Conservation (phyloP, 2,797 vertebrate species). For the Brachyrhaphis roseni region DNA sequence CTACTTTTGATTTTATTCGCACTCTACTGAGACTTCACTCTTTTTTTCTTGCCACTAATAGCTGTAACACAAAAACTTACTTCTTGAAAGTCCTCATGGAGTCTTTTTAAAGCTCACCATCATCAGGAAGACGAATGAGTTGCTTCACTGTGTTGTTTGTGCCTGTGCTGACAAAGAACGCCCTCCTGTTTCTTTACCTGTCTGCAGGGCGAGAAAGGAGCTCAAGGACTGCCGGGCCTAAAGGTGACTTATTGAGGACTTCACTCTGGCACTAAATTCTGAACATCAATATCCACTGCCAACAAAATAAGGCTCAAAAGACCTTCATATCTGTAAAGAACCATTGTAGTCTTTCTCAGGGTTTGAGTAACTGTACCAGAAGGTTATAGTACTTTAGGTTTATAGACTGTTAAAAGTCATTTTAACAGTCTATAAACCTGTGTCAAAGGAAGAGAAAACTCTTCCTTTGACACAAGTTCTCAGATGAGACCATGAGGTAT, state of each 20-base stretch:
- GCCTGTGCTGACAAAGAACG: slow-evolving; percentile 29
- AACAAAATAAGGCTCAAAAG: slow-evolving; percentile 23
- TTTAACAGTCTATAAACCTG: not conserved
- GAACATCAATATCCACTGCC: slow-evolving; percentile 13
- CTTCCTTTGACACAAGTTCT: slow-evolving; percentile 12
- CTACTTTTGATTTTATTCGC: not conserved
- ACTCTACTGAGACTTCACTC: not conserved
- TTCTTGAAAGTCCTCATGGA: not conserved
- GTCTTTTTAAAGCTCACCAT: slow-evolving; percentile 1
- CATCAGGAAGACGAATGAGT: slow-evolving; percentile 30
- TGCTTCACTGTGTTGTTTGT: slow-evolving; percentile 24
- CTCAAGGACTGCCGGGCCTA: slow-evolving; percentile 82
- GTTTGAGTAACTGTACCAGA: slow-evolving; percentile 11
- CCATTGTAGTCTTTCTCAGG: not conserved
- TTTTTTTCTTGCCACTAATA: not conserved
- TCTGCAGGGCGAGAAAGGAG: slow-evolving; percentile 84
- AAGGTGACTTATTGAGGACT: slow-evolving; percentile 81
- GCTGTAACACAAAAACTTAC: not conserved
- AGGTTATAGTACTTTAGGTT: slow-evolving; percentile 3
- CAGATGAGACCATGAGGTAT: not conserved
- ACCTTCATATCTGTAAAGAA: slow-evolving; percentile 8
- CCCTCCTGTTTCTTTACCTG: slow-evolving; percentile 40
- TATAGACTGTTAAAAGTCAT: slow-evolving; percentile 6
- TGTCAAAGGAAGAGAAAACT: not conserved
- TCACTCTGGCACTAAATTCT: slow-evolving; percentile 27